phyloP scores from a whole-genome alignment of 2,113 vertebrate species.

The Glaucidium brasilianum region DNA sequence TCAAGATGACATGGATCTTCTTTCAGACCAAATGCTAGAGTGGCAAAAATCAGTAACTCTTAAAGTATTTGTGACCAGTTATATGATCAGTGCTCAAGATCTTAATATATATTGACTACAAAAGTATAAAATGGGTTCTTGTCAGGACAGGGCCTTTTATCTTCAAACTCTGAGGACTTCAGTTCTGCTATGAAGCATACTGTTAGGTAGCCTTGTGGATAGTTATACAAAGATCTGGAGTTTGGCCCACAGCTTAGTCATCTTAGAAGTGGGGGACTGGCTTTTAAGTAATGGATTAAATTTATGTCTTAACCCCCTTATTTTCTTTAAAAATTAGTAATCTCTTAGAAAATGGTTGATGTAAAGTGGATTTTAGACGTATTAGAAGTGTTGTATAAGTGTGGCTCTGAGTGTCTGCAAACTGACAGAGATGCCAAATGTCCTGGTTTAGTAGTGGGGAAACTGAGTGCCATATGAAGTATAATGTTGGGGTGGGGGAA shows the following conservation, averaged over 20 bases:
- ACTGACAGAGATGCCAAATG: background rate
- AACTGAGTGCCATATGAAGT: background rate
- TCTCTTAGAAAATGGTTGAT: background rate
- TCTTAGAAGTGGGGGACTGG: background rate
- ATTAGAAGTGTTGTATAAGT: background rate
- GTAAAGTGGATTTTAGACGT: background rate
- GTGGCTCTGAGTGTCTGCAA: background rate
- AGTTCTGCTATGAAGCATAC: background rate
- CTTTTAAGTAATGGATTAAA: background rate
- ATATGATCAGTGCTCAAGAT: background rate
- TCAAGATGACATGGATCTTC: background rate
- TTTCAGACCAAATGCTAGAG: background rate
- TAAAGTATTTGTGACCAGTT: background rate
- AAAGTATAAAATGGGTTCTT: background rate
- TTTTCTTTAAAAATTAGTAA: background rate
- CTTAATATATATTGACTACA: background rate
- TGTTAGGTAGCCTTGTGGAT: background rate
- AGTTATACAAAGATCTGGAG: background rate
- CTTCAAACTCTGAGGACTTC: background rate
- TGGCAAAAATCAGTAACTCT: background rate
- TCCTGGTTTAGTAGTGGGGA: background rate
- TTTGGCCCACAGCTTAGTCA: background rate
- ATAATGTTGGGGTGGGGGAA: background rate
- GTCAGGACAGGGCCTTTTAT: background rate
- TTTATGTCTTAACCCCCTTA: background rate